phyloP scores from a whole-genome alignment of 23 tunicate species.

The Ciona savignyi region DNA sequence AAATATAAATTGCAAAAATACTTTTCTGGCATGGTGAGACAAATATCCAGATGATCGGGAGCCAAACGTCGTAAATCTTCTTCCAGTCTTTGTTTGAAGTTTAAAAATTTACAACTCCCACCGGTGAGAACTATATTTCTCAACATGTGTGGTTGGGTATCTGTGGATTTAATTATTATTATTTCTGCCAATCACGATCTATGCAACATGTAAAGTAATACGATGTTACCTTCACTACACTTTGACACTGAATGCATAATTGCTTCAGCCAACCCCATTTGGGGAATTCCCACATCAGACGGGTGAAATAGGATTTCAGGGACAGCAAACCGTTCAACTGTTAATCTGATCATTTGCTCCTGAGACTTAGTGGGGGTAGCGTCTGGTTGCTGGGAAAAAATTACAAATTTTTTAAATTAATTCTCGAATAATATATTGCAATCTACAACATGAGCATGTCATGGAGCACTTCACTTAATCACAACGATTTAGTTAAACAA shows the following conservation, averaged over 20 bases:
- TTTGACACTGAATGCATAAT: slow-evolving; percentile 60
- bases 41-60: slow-evolving; percentile 36
- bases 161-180: too few relatives aligned
- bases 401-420: too few relatives aligned
- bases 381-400: slow-evolving; percentile 10
- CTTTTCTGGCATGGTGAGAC: slow-evolving; percentile 50
- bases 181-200: too few relatives aligned
- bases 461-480: too few relatives aligned
- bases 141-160: slow-evolving; percentile 53
- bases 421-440: too few relatives aligned
- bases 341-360: slow-evolving; percentile 67
- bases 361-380: slow-evolving; percentile 21
- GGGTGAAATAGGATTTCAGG: slow-evolving; percentile 96
- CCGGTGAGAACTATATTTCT: slow-evolving; percentile 80
- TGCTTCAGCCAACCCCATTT: slow-evolving; percentile 90
- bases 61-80: slow-evolving; percentile 51
- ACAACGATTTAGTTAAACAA: too few relatives aligned
- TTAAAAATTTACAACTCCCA: slow-evolving; percentile 63
- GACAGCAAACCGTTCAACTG: slow-evolving; percentile 74
- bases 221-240: slow-evolving; percentile 33
- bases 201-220: too few relatives aligned
- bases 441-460: too few relatives aligned
- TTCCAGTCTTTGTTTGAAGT: slow-evolving; percentile 60
- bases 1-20: too few relatives aligned
- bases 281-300: slow-evolving; percentile 77